Percentiles rank a stretch among this genome's conserved stretches.
Evolutionary conservation across 2,797 vertebrate genomes (phyloP).

Genomic region (Aplochiton taeniatus): DNA sequence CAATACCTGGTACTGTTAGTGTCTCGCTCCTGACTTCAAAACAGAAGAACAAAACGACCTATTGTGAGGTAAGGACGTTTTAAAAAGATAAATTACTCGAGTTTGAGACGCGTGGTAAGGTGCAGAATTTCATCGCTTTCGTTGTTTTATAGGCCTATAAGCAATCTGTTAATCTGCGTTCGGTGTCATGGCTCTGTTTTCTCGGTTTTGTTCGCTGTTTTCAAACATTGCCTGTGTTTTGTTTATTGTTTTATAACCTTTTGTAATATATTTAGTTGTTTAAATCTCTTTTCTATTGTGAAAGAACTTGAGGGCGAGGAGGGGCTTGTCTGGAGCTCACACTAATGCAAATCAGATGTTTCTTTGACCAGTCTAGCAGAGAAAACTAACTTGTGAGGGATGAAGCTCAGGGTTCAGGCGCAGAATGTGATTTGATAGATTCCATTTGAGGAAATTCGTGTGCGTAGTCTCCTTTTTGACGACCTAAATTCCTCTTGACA

Average conservation of each 20-base stretch:
- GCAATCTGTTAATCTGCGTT: too few relatives aligned
- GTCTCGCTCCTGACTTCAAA: background rate
- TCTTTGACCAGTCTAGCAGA: conserved; percentile 4
- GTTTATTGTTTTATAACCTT: too few relatives aligned
- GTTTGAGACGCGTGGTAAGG: background rate
- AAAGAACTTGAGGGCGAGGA: conserved; percentile 1
- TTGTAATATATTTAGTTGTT: conserved; percentile 1
- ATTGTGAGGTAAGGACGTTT: conserved; percentile 42
- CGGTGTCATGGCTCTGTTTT: too few relatives aligned
- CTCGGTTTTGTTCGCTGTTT: too few relatives aligned
- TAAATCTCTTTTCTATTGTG: conserved; percentile 9
- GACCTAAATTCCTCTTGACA: too few relatives aligned
- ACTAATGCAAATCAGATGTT: conserved; percentile 75
- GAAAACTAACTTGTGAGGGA: background rate
- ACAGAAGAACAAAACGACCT: conserved; percentile 5
- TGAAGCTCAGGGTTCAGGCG: too few relatives aligned
- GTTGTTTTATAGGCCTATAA: too few relatives aligned
- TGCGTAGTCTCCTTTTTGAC: too few relatives aligned
- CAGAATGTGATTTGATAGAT: too few relatives aligned
- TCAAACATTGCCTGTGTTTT: too few relatives aligned
- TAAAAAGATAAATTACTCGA: background rate
- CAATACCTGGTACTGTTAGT: background rate
- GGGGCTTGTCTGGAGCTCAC: conserved; percentile 27
- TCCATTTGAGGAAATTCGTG: too few relatives aligned
- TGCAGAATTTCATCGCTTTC: too few relatives aligned